These are phyloP conservation scores for Asarcornis scutulata DNA, from an alignment of 2,113 vertebrate species.

Conservation along the genomic window DNA sequence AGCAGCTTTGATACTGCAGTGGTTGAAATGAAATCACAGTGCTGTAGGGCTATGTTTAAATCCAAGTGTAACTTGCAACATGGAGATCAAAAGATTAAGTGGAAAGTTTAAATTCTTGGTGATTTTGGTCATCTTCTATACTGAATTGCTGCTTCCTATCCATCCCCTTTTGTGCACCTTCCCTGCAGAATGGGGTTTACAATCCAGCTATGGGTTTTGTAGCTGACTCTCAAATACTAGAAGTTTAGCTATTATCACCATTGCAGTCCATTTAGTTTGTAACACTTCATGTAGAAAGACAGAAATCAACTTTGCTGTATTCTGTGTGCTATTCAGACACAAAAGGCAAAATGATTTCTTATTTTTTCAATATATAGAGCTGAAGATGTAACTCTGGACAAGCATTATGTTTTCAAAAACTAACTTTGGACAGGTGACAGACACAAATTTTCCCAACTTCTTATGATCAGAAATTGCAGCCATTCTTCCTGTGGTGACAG, in stretches of 20 bases:
- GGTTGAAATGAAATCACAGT: neutral
- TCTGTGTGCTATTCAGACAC: neutral
- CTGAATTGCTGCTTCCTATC: neutral
- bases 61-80: neutral
- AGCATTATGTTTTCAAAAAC: neutral
- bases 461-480: neutral
- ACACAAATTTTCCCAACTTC: neutral
- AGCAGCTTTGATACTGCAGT: neutral
- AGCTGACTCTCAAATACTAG: neutral
- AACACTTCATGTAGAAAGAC: neutral
- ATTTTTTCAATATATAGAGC: neutral
- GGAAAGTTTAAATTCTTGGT: neutral
- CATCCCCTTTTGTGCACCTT: neutral
- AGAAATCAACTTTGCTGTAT: neutral
- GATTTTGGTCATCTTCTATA: neutral
- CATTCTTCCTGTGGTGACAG: neutral
- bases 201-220: neutral
- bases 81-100: neutral
- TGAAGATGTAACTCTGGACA: neutral
- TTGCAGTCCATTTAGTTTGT: neutral
- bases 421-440: neutral
- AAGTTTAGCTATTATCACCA: neutral
- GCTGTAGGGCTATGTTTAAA: neutral
- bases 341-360: neutral
- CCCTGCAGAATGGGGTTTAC: neutral